These are phyloP conservation scores for Allygus modestus DNA, from an alignment of 2,888 invertebrate species.

Conservation along the genomic window DNA sequence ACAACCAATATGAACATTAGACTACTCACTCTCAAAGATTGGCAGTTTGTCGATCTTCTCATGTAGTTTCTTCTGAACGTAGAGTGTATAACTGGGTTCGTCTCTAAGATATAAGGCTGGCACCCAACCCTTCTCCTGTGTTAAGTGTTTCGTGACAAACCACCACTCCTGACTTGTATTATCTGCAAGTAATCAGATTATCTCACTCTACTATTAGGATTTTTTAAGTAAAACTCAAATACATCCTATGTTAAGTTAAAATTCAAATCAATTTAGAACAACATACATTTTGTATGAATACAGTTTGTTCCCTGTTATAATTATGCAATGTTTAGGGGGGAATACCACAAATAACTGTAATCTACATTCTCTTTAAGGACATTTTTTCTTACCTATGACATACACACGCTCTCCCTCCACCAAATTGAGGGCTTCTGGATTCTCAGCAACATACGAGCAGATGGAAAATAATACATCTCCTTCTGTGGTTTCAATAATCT, in stretches of 20 bases:
- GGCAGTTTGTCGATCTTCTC: constrained; percentile 95
- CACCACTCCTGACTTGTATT: constrained; percentile 94
- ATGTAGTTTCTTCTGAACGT: constrained; percentile 91
- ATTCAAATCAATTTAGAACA: too few species aligned
- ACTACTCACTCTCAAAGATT: constrained; percentile 91
- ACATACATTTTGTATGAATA: too few species aligned
- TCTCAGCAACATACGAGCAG: constrained; percentile 91
- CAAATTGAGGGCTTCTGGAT: constrained; percentile 91
- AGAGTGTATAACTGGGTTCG: constrained; percentile 87
- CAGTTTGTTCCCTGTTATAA: too few species aligned
- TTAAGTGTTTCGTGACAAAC: constrained; percentile 93
- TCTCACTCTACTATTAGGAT: too few species aligned
- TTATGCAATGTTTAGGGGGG: too few species aligned
- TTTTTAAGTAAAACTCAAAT: too few species aligned
- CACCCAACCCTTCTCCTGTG: constrained; percentile 96
- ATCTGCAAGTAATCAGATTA: constrained; percentile 77
- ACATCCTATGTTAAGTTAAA: too few species aligned
- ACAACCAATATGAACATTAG: too few species aligned
- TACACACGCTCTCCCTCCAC: constrained; percentile 94
- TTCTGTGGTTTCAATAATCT: constrained; percentile 73
- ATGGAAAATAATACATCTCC: constrained; percentile 91
- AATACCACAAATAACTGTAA: background rate
- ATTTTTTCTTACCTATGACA: constrained; percentile 80
- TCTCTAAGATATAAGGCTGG: constrained; percentile 93
- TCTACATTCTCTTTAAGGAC: background rate